Evolutionary conservation across 2,797 vertebrate genomes (phyloP), one percentile per base, ranked within the genome.

Genomic region (Manis crassicaudata): DNA sequence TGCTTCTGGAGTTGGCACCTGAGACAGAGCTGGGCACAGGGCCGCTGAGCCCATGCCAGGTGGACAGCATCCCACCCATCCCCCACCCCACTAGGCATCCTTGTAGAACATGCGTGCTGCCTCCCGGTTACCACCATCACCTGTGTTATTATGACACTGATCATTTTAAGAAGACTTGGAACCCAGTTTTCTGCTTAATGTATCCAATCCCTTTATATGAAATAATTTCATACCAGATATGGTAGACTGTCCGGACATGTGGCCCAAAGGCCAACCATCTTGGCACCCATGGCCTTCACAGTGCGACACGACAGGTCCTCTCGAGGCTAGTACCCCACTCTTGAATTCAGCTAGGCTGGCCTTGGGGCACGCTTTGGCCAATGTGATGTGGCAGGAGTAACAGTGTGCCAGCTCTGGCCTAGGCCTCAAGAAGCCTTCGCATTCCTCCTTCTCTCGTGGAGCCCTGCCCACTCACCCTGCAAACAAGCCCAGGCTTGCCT

Each of bases 71-170:
- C 65, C 7, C 63, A 67, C 84, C 35, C 8, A 5, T 7, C 25
- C 1, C 62, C 62, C 35, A 1, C 8, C 3, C 5, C 40, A 0
- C 5, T 2, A 1, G 21, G 27, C 72, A 54, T 62, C 54, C 14
- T 6, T 9, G 37, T 1, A 11, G 40, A 7, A 1, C 37, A 43
- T 0, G 1, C 29, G 0, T 0, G 0, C 2, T 0, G 3, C 43
- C 43, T 40, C 58, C 8, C 2, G 0, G 10, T 5, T 20, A 2
- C 37, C 43, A 8, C n/a, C 21, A 3, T 14, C 32, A 32, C 35
- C 37, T n/a, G 27, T 4, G 29, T 27, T 9, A 20, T 6, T 1
- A 7, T 12, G 54, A 20, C 63, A 37, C 14, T 21, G 3, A 23
- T 35, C 20, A 21, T 13, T 80, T 32, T 4, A 68, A n/a, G 65